Conservation (phyloP, 1,140 invertebrate species). For the Ectropis grisescens region DNA sequence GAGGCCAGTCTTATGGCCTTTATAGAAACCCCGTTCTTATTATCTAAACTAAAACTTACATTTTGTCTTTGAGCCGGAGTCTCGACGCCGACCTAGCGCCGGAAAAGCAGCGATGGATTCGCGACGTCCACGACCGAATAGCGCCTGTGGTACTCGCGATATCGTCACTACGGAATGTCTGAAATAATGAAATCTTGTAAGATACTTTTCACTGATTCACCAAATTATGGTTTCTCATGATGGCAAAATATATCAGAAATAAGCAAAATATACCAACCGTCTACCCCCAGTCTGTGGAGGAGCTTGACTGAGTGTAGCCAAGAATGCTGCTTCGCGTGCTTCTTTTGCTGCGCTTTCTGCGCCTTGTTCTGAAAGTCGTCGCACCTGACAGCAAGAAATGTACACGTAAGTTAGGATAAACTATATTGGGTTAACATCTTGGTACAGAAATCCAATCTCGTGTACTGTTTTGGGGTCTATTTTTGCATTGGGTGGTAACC, state of each 20-base stretch:
- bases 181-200: conserved; percentile 33
- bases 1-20: no score
- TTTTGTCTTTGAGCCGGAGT: conserved; percentile 54
- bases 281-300: conserved; percentile 80
- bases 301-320: conserved; percentile 82
- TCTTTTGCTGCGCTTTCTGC: conserved; percentile 77
- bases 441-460: no score
- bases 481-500: no score
- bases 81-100: conserved; percentile 45
- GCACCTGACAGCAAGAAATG: conserved; percentile 70
- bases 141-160: conserved; percentile 79
- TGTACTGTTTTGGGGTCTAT: no score
- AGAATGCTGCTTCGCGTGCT: conserved; percentile 81
- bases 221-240: no score
- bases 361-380: conserved; percentile 82
- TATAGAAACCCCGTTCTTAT: no score
- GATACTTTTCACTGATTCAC: conserved; percentile 1
- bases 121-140: conserved; percentile 81
- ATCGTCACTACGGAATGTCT: conserved; percentile 88
- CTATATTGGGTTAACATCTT: no score
- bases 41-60: no score
- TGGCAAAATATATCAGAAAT: no score
- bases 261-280: no score
- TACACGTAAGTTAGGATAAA: no score
- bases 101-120: conserved; percentile 86